Evolutionary conservation across 2,888 invertebrate species (phyloP).

Genomic region (Acleris literana): DNA sequence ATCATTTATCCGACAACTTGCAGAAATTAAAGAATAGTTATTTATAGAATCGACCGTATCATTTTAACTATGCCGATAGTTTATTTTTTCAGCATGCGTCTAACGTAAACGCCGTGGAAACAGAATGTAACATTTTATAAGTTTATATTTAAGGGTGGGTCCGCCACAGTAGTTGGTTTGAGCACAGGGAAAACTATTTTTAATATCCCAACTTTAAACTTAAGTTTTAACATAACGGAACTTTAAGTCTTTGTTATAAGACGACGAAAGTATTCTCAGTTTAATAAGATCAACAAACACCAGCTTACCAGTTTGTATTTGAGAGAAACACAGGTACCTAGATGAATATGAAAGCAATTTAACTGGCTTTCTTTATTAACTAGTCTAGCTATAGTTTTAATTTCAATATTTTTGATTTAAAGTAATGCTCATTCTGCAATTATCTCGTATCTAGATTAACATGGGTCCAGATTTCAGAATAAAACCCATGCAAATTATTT

Average conservation of each 20-base stretch:
- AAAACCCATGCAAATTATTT: too few species aligned
- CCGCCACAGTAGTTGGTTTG: background rate
- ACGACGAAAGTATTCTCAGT: conserved; percentile 21
- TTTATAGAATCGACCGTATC: background rate
- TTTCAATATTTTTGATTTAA: too few species aligned
- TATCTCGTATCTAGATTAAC: too few species aligned
- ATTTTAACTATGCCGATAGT: background rate
- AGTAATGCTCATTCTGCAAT: too few species aligned
- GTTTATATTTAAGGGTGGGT: background rate
- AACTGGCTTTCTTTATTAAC: too few species aligned
- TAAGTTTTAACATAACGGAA: conserved; percentile 15
- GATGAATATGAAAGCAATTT: background rate
- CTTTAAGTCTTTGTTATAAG: conserved; percentile 31
- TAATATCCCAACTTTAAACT: conserved; percentile 34
- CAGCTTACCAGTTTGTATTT: background rate
- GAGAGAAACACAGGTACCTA: background rate
- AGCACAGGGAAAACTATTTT: conserved; percentile 30
- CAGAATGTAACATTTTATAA: background rate
- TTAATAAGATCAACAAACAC: conserved; percentile 14
- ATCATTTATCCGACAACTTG: too few species aligned
- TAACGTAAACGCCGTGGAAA: background rate
- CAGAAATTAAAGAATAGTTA: too few species aligned
- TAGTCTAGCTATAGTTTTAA: too few species aligned
- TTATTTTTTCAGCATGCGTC: background rate
- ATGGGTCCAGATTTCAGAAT: too few species aligned